A percentile compares a stretch with the other conserved stretches of the same genome.
Evolutionary conservation across 1,140 invertebrate genomes (phyloP).

Genomic region (Lanistes nyassanus): DNA sequence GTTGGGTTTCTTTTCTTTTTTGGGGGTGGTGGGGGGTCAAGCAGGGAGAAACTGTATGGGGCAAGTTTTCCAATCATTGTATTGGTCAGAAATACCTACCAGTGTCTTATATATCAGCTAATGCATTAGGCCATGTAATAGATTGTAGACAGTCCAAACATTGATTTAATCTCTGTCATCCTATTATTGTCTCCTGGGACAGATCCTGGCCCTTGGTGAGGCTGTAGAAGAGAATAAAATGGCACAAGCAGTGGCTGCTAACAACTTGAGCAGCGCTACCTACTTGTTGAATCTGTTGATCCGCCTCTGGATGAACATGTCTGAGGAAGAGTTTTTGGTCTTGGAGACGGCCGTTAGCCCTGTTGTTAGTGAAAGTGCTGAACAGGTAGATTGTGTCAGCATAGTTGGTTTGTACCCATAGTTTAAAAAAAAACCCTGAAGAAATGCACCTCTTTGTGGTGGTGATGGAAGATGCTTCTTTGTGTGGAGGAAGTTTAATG

Average conservation of each 20-base stretch:
- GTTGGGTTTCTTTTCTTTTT: slow-evolving; percentile 1
- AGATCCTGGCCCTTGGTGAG: slow-evolving; percentile 64
- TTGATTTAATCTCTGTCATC: background rate
- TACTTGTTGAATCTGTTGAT: slow-evolving; percentile 64
- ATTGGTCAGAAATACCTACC: too few species aligned
- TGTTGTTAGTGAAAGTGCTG: slow-evolving; percentile 56
- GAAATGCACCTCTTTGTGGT: too few species aligned
- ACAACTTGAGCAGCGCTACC: slow-evolving; percentile 63
- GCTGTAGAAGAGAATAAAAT: slow-evolving; percentile 60
- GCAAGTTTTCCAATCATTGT: too few species aligned
- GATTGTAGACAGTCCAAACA: too few species aligned
- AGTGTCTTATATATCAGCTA: slow-evolving; percentile 3
- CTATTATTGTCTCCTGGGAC: background rate
- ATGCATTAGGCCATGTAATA: background rate
- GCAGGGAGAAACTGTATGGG: too few species aligned
- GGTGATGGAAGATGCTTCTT: too few species aligned
- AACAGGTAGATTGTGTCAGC: too few species aligned
- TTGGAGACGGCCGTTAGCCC: slow-evolving; percentile 61
- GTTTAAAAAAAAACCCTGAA: too few species aligned
- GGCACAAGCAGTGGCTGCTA: slow-evolving; percentile 59
- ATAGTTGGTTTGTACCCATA: too few species aligned
- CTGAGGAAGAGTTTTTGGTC: slow-evolving; percentile 61
- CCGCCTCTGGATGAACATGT: slow-evolving; percentile 60
- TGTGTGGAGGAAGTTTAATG: too few species aligned
- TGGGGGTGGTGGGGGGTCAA: too few species aligned